Percentiles rank a stretch among this genome's conserved stretches.
phyloP scores from a whole-genome alignment of 2,888 invertebrate genomes.

The Dusona sp. region DNA sequence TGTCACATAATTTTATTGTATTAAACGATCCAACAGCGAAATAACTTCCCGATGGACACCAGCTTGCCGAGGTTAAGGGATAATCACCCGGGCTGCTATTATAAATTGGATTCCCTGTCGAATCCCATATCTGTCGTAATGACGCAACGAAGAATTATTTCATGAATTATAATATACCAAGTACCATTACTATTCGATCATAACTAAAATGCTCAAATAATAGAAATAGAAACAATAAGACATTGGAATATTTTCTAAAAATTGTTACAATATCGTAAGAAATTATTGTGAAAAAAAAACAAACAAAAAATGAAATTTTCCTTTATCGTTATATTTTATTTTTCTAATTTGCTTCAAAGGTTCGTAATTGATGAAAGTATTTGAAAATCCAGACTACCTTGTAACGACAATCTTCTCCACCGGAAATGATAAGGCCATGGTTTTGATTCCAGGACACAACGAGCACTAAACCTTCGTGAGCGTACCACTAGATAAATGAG shows the following conservation, averaged over 20 bases:
- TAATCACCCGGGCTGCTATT: conserved; percentile 94
- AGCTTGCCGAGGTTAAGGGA: conserved; percentile 95
- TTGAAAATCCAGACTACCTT: conserved; percentile 86
- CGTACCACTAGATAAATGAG: conserved; percentile 92
- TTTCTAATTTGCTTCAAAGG: not conserved
- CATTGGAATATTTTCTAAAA: no score
- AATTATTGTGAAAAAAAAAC: not conserved
- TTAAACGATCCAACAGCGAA: conserved; percentile 98
- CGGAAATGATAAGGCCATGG: conserved; percentile 96
- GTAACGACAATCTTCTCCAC: conserved; percentile 97
- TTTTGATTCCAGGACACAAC: conserved; percentile 98
- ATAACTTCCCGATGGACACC: conserved; percentile 96
- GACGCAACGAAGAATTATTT: not conserved
- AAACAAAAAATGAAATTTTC: not conserved
- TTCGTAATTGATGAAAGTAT: not conserved
- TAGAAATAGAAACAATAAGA: no score
- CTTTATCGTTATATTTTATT: conserved; percentile 1
- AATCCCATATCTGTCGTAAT: conserved; percentile 94
- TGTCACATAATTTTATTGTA: conserved; percentile 95
- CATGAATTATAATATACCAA: not conserved
- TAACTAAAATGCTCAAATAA: no score
- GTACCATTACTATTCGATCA: no score
- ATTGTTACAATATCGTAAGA: no score
- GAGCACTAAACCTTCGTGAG: conserved; percentile 97
- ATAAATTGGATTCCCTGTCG: conserved; percentile 94